These are phyloP conservation scores for Podarcis raffonei DNA, from an alignment of 2,113 vertebrate species.

Conservation along the genomic window DNA sequence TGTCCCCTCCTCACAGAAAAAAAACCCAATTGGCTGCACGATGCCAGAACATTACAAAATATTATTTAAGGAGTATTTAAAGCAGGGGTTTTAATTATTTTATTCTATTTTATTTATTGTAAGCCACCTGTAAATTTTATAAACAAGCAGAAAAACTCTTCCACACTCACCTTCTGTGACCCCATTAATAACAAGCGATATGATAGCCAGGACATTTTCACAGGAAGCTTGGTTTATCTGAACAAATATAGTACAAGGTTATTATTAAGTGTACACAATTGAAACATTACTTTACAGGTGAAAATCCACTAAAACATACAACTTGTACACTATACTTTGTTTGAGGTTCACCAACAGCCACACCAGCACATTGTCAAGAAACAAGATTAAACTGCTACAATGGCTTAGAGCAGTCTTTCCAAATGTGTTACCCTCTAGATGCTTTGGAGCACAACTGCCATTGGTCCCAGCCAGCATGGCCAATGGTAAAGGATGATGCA, in stretches of 20 bases:
- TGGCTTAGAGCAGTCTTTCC: neutral
- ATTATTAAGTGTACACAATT: too few relatives aligned
- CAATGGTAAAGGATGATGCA: neutral
- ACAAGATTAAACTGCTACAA: neutral
- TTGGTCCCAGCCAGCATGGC: neutral
- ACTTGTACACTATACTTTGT: too few relatives aligned
- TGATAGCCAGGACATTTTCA: conserved; percentile 92
- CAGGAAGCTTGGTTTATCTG: conserved; percentile 87
- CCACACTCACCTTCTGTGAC: conserved; percentile 89
- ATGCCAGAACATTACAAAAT: neutral
- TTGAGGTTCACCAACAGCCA: neutral
- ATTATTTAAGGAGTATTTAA: neutral
- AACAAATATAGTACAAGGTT: conserved; percentile 41
- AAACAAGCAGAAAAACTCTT: neutral
- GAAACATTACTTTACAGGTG: conserved; percentile 20
- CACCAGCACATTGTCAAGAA: neutral
- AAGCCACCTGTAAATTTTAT: neutral
- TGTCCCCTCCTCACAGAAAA: neutral
- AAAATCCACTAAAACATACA: neutral
- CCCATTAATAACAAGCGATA: conserved; percentile 92
- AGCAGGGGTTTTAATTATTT: neutral
- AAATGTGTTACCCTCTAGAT: neutral
- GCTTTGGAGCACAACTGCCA: neutral
- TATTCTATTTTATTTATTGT: neutral
- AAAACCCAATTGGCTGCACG: neutral